Percentiles rank a stretch among this genome's conserved stretches.
These are phyloP conservation scores for Heliconius melpomene DNA, from an alignment of 1,140 invertebrate genomes.

Conservation along the genomic window DNA sequence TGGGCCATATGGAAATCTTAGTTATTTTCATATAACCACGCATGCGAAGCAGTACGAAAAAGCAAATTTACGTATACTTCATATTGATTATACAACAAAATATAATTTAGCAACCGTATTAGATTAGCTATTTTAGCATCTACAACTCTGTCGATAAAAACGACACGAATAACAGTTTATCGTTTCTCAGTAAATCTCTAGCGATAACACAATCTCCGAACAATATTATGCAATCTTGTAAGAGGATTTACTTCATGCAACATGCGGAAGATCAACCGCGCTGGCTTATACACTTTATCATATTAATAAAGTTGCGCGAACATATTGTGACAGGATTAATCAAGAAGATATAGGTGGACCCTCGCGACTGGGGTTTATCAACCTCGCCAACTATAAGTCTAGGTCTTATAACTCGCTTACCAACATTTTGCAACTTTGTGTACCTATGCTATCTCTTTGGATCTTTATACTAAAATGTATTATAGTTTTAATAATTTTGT, in stretches of 20 bases:
- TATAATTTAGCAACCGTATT: neutral
- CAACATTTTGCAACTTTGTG: neutral
- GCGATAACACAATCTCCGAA: constrained; percentile 22
- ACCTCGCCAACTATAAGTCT: constrained; percentile 22
- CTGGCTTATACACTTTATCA: constrained; percentile 30
- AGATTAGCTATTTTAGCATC: neutral
- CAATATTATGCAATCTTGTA: constrained; percentile 30
- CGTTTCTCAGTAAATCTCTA: constrained; percentile 10
- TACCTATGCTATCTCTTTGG: neutral
- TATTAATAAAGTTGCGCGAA: constrained; percentile 34
- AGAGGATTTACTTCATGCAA: constrained; percentile 26
- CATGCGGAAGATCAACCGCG: constrained; percentile 27
- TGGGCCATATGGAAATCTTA: no score
- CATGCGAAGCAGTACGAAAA: no score
- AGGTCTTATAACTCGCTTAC: constrained; percentile 7
- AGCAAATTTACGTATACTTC: no score
- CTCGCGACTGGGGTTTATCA: constrained; percentile 24
- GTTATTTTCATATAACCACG: no score
- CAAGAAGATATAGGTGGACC: constrained; percentile 35
- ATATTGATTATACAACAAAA: neutral
- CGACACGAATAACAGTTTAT: constrained; percentile 6
- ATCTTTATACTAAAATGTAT: neutral
- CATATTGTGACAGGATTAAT: constrained; percentile 40
- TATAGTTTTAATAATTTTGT: neutral
- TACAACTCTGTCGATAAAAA: neutral